Conservation (phyloP, 2,888 invertebrate genomes). For the Iphiclides podalirius region DNA sequence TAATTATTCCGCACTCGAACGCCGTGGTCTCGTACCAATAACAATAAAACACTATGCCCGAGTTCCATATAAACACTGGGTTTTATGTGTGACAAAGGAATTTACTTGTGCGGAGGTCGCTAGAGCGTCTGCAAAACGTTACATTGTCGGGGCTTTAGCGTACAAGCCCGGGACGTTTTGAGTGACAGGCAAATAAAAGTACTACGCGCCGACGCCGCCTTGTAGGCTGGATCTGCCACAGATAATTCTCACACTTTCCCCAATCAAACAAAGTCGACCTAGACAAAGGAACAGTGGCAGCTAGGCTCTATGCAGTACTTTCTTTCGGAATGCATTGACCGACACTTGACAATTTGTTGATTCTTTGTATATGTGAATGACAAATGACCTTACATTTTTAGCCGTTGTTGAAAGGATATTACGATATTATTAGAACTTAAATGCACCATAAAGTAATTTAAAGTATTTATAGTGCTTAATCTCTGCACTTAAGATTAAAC, state of each 20-base stretch:
- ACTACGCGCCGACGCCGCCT: constrained; percentile 40
- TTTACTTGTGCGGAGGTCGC: constrained; percentile 64
- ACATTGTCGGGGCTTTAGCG: constrained; percentile 63
- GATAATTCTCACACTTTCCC: constrained; percentile 59
- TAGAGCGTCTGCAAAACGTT: constrained; percentile 62
- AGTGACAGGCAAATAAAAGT: constrained; percentile 75
- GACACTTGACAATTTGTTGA: neutral
- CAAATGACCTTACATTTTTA: neutral
- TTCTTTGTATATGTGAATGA: neutral
- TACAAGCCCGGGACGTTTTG: constrained; percentile 59
- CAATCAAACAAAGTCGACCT: constrained; percentile 40
- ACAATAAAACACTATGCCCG: constrained; percentile 36
- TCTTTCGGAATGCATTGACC: constrained; percentile 13
- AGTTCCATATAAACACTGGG: constrained; percentile 57
- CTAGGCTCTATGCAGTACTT: constrained; percentile 7
- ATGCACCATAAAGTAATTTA: too few species aligned
- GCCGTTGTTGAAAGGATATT: too few species aligned
- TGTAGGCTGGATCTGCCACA: constrained; percentile 32
- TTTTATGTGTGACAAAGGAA: constrained; percentile 73
- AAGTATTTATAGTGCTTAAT: too few species aligned
- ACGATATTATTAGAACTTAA: too few species aligned
- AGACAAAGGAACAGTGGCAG: constrained; percentile 31
- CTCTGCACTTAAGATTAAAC: too few species aligned
- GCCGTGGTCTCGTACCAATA: constrained; percentile 32
- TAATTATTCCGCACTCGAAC: constrained; percentile 40